Conservation (phyloP, 2,888 invertebrate species). For the Leucophenga montana region DNA sequence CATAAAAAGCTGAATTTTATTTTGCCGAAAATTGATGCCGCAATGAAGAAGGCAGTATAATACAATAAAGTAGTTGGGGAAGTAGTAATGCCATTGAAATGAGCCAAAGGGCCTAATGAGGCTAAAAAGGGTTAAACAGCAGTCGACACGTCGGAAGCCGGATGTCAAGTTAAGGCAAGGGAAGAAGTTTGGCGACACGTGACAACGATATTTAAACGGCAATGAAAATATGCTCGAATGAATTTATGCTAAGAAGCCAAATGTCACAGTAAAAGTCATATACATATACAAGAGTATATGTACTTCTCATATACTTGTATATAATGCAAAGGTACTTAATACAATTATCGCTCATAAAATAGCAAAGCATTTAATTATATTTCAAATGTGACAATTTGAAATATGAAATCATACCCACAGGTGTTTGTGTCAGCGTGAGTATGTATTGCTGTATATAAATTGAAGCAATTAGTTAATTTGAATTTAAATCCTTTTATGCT, state of each 20-base stretch:
- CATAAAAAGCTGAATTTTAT: conserved; percentile 70
- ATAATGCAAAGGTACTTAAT: background rate
- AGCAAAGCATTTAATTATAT: conserved; percentile 54
- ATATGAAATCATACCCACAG: conserved; percentile 8
- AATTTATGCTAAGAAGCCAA: no score
- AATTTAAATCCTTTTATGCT: conserved; percentile 41
- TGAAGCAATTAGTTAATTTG: conserved; percentile 64
- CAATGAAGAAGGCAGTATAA: conserved; percentile 17
- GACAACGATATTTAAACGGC: conserved; percentile 6
- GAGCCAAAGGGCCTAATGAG: conserved; percentile 52
- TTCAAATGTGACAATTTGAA: conserved; percentile 52
- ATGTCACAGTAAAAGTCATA: no score
- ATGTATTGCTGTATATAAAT: conserved; percentile 28
- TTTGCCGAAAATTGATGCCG: conserved; percentile 46
- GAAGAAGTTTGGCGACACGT: conserved; percentile 12
- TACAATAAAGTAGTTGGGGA: conserved; percentile 35
- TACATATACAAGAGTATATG: no score
- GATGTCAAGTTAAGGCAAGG: no score
- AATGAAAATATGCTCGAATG: background rate
- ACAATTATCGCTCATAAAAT: conserved; percentile 56
- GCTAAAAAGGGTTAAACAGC: conserved; percentile 49
- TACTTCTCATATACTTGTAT: background rate
- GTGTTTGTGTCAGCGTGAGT: background rate
- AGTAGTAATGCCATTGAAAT: background rate
- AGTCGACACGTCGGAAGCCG: background rate